Percentiles rank a stretch among this genome's conserved stretches.
Conservation (phyloP, 2,113 vertebrate genomes). For the Tyrannus savana region DNA sequence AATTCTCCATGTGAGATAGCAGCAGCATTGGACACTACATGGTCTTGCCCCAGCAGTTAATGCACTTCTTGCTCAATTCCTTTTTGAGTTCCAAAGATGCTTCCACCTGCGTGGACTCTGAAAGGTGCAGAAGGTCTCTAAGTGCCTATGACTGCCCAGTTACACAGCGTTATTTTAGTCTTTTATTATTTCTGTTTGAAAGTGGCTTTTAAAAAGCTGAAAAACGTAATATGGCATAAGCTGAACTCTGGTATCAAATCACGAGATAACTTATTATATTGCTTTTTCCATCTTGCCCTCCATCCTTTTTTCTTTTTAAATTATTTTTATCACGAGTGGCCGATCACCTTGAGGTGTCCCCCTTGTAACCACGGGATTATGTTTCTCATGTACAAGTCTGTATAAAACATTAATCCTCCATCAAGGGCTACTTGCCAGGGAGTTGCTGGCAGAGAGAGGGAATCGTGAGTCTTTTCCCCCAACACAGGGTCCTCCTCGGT, state of each 20-base stretch:
- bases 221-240: background rate
- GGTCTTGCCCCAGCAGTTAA: background rate
- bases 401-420: background rate
- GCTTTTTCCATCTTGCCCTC: background rate
- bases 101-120: background rate
- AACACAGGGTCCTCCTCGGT: fast-evolving
- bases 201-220: background rate
- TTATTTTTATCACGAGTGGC: background rate
- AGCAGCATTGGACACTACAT: background rate
- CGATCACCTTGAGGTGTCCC: background rate
- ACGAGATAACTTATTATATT: background rate
- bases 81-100: background rate
- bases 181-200: background rate
- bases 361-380: background rate
- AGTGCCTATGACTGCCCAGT: background rate
- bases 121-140: background rate
- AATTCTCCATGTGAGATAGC: background rate
- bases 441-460: background rate
- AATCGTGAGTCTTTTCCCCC: background rate
- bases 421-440: background rate
- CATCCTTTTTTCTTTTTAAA: fast-evolving
- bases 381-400: fast-evolving
- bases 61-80: background rate
- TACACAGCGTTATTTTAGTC: background rate
- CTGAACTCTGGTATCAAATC: background rate